phyloP scores from a whole-genome alignment of 1,140 invertebrate species.

The Diorhabda carinulata region DNA sequence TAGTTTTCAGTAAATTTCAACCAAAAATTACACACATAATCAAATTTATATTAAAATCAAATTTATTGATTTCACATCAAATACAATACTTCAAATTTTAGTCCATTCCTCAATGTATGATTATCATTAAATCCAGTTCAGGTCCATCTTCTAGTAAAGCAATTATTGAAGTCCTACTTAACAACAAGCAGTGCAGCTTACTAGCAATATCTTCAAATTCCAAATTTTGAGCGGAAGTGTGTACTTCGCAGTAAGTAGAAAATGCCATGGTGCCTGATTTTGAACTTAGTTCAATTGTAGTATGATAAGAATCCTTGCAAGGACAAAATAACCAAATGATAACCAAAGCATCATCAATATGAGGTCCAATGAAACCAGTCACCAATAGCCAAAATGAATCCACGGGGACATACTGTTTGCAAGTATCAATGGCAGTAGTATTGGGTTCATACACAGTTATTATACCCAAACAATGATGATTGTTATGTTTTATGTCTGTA shows the following conservation, averaged over 20 bases:
- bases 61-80: too few species aligned
- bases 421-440: conserved; percentile 31
- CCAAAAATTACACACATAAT: too few species aligned
- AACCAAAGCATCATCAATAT: conserved; percentile 30
- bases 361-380: conserved; percentile 25
- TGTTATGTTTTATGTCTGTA: conserved; percentile 25
- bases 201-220: conserved; percentile 31
- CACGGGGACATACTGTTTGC: conserved; percentile 32
- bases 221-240: conserved; percentile 31
- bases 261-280: conserved; percentile 32
- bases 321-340: conserved; percentile 38
- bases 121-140: conserved; percentile 38
- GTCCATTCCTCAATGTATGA: conserved; percentile 31
- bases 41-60: too few species aligned
- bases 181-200: conserved; percentile 36
- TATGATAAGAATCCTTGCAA: conserved; percentile 34
- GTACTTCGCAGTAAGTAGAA: conserved; percentile 38
- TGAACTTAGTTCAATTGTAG: conserved; percentile 40
- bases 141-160: conserved; percentile 37
- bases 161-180: conserved; percentile 32
- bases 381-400: conserved; percentile 43
- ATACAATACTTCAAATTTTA: too few species aligned
- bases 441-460: conserved; percentile 37
- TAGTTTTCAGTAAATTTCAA: too few species aligned
- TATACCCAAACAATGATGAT: conserved; percentile 33